Percentiles rank a stretch among this genome's conserved stretches.
Evolutionary conservation across 2,113 vertebrate species (phyloP).

Genomic region (Lepus timidus): DNA sequence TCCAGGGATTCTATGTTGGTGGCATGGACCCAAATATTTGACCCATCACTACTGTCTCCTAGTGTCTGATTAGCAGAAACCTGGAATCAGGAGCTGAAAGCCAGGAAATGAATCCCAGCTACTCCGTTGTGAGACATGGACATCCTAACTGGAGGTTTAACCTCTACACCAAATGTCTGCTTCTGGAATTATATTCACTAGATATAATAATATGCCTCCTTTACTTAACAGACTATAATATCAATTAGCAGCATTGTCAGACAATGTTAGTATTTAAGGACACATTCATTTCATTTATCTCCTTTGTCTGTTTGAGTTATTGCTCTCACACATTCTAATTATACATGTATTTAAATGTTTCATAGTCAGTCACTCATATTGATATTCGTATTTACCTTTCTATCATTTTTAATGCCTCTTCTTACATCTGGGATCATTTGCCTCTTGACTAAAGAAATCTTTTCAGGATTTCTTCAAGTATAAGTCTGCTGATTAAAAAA

Average conservation of each 20-base stretch:
- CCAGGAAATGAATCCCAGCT: too few species aligned
- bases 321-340: slow-evolving; percentile 23
- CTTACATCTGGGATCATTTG: not conserved
- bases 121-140: too few species aligned
- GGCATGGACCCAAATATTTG: too few species aligned
- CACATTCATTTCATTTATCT: not conserved
- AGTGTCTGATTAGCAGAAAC: too few species aligned
- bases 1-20: too few species aligned
- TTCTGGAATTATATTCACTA: not conserved
- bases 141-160: too few species aligned
- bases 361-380: not conserved
- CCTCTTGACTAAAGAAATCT: not conserved
- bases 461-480: slow-evolving; percentile 1
- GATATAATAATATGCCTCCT: not conserved
- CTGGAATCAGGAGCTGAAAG: too few species aligned
- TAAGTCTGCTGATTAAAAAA: not conserved
- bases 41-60: too few species aligned
- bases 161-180: too few species aligned
- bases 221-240: slow-evolving; percentile 10
- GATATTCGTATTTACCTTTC: not conserved
- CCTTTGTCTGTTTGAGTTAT: not conserved
- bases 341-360: slow-evolving; percentile 24
- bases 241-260: slow-evolving; percentile 25
- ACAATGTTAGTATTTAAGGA: slow-evolving; percentile 10
- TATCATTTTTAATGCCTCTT: not conserved